Base-by-base conservation (phyloP, 2,888 invertebrate species). In the Endomychus coccineus region DNA sequence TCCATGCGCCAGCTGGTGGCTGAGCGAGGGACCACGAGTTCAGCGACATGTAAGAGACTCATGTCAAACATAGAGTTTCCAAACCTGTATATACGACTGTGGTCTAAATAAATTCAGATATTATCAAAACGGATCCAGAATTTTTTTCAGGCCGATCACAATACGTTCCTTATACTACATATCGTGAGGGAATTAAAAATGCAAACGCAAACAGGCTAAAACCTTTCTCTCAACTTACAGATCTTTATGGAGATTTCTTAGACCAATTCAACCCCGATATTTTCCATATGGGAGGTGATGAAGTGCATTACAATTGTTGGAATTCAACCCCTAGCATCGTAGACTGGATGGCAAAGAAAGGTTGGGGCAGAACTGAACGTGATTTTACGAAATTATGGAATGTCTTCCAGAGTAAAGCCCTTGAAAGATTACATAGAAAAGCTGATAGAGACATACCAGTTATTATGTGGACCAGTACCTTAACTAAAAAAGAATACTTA, bases 221-320 rank as follows among this genome's bases (percentile, higher is more conserved):
- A n/a, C n/a, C n/a, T n/a, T n/a, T n/a, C n/a, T n/a, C n/a, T n/a
- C n/a, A n/a, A n/a, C n/a, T n/a, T n/a, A n/a, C 19, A 38, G 38
- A 27, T 33, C 79, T 89, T 36, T 88, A 85, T 60, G 64, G 65
- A 0, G 88, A 88, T 49, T 83, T 88, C 80, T 66, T 82, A 11
- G 72, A 74, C 1, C 71, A 75, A 29, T 84, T 84, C 59, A 58
- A 75, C 1, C 77, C 83, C 0, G 86, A 86, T 55, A 70, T 87
- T 2, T 88, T 88, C 67, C 89, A 89, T 61, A 88, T 88, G 87
- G 89, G 89, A 2, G 89, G 88, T 0, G 88, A 89, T 56, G 88
- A 89, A 61, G 86, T 71, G 2, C 66, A 68, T 37, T 60, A 74
- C 19, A 62, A 66, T 3, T 90, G 89, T 59, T 90, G 89, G 89